Conservation (phyloP, 1,140 invertebrate genomes). For the Chionoecetes opilio region DNA sequence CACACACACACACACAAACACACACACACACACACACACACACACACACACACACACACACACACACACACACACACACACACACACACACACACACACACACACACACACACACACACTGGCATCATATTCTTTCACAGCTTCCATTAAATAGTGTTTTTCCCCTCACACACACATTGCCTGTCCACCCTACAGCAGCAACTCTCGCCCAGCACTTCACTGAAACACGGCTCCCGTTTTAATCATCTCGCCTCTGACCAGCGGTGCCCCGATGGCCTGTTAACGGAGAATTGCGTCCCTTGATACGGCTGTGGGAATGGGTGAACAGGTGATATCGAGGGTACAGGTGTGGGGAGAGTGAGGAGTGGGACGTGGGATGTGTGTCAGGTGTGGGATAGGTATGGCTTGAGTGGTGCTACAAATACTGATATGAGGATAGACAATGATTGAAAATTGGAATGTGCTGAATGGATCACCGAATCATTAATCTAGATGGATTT, state of each 20-base stretch:
- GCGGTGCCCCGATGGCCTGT: not conserved
- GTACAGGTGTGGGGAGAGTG: not conserved
- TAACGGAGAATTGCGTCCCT: not conserved
- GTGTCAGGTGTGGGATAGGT: too few species aligned
- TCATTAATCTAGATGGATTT: too few species aligned
- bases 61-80: constrained; percentile 18
- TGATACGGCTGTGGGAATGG: not conserved
- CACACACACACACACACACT: constrained; percentile 13
- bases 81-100: constrained; percentile 19
- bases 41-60: too few species aligned
- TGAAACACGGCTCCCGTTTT: not conserved
- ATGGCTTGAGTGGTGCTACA: too few species aligned
- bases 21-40: constrained; percentile 23
- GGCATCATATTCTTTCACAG: not conserved
- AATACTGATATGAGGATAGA: too few species aligned
- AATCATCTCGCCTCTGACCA: not conserved
- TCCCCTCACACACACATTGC: not conserved
- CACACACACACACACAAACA: not conserved
- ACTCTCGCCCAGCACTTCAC: not conserved
- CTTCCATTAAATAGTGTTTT: not conserved
- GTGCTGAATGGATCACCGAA: too few species aligned
- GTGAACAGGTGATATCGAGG: not conserved
- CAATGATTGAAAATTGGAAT: too few species aligned
- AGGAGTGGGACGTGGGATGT: too few species aligned
- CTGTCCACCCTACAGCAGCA: not conserved